phyloP scores from a whole-genome alignment of 1,140 invertebrate species.

The Camponotus vicinus region DNA sequence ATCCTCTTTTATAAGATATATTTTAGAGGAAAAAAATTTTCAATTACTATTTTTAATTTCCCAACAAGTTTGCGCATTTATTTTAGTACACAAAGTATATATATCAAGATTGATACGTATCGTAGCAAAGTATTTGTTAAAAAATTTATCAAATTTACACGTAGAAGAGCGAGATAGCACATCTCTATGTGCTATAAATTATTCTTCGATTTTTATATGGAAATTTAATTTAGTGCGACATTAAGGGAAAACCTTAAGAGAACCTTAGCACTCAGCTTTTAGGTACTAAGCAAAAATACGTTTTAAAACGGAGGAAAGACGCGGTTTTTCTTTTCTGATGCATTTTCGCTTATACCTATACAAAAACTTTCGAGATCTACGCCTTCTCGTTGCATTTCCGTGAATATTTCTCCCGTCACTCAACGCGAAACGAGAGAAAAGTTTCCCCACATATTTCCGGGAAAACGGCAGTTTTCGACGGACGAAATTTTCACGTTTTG shows the following conservation, averaged over 20 bases:
- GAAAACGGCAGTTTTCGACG: neutral
- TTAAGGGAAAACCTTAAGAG: neutral
- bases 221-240: neutral
- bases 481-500: slow-evolving; percentile 13
- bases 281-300: neutral
- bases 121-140: neutral
- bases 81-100: neutral
- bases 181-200: neutral
- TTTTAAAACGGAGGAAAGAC: neutral
- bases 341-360: neutral
- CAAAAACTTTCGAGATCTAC: neutral
- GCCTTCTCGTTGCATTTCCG: neutral
- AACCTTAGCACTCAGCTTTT: neutral
- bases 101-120: neutral
- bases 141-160: neutral
- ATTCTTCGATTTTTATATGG: neutral
- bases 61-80: neutral
- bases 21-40: neutral
- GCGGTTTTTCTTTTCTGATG: neutral
- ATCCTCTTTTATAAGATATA: neutral
- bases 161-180: no score
- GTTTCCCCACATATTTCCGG: neutral
- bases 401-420: neutral
- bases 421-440: neutral
- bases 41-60: neutral